A percentile compares a stretch with the other conserved stretches of the same genome.
phyloP scores from a whole-genome alignment of 2,113 vertebrate species.

The Centrocercus urophasianus region DNA sequence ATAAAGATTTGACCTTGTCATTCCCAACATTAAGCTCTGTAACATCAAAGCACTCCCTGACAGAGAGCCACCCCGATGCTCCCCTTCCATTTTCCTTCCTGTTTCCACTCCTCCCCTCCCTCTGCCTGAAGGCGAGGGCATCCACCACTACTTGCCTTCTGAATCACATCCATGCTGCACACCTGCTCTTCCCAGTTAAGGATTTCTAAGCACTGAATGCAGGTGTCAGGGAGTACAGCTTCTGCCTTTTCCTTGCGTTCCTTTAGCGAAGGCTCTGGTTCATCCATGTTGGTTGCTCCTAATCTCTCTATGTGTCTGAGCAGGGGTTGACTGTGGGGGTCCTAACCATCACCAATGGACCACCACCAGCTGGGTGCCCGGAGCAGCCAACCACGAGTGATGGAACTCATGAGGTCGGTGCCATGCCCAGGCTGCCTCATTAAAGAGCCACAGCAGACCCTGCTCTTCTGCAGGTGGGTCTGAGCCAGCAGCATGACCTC shows the following conservation, averaged over 20 bases:
- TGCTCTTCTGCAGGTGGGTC: rapidly evolving
- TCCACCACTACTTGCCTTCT: neutral
- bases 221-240: neutral
- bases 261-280: neutral
- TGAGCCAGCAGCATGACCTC: neutral
- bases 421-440: too few species aligned
- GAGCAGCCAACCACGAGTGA: neutral
- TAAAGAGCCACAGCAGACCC: neutral
- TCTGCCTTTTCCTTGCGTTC: neutral
- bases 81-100: too few species aligned
- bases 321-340: too few species aligned
- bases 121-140: too few species aligned
- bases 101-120: too few species aligned
- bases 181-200: neutral
- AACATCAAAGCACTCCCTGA: too few species aligned
- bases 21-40: too few species aligned
- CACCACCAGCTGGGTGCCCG: neutral
- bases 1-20: too few species aligned
- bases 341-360: too few species aligned
- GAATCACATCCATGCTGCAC: neutral
- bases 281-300: neutral
- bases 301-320: neutral
- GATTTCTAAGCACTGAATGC: neutral
- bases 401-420: neutral
- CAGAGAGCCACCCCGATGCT: too few species aligned